Percentiles rank a stretch among this genome's conserved stretches.
Evolutionary conservation across 2,113 vertebrate species (phyloP).

Genomic region (Edolisoma coerulescens): DNA sequence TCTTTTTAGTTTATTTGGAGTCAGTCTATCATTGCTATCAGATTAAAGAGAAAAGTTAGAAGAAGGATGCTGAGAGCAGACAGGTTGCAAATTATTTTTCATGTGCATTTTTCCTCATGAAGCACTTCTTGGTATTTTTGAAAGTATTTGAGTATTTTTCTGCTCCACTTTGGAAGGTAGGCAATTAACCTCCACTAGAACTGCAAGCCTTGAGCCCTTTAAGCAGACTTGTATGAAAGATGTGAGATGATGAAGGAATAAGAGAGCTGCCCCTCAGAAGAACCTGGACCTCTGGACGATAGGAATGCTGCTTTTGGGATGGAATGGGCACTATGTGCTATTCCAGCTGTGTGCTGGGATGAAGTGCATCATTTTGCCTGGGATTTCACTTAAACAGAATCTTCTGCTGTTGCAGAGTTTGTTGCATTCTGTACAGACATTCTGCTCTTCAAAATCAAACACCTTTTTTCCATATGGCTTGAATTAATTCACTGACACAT

Average conservation of each 20-base stretch:
- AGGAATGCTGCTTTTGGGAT: background rate
- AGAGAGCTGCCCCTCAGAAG: background rate
- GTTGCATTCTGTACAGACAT: background rate
- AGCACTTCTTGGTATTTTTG: background rate
- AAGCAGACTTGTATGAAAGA: background rate
- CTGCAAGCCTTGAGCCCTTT: background rate
- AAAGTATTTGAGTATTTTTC: background rate
- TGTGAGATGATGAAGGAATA: background rate
- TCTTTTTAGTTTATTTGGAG: background rate
- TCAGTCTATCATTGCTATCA: background rate
- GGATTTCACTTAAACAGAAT: background rate
- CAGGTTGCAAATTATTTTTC: background rate
- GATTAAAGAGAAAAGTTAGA: background rate
- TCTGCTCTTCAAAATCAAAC: background rate
- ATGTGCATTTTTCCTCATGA: background rate
- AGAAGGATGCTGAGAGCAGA: background rate
- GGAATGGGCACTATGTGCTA: background rate
- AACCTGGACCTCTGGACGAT: background rate
- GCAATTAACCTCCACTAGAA: background rate
- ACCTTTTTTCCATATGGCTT: background rate
- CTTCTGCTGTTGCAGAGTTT: background rate
- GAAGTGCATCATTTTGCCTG: background rate
- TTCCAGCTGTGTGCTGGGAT: background rate
- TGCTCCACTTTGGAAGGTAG: background rate
- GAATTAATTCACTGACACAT: slow-evolving; percentile 46